A percentile compares a stretch with the other conserved stretches of the same genome.
Conservation (phyloP, 92 coral and sea anemone genomes). For the Porites rus region DNA sequence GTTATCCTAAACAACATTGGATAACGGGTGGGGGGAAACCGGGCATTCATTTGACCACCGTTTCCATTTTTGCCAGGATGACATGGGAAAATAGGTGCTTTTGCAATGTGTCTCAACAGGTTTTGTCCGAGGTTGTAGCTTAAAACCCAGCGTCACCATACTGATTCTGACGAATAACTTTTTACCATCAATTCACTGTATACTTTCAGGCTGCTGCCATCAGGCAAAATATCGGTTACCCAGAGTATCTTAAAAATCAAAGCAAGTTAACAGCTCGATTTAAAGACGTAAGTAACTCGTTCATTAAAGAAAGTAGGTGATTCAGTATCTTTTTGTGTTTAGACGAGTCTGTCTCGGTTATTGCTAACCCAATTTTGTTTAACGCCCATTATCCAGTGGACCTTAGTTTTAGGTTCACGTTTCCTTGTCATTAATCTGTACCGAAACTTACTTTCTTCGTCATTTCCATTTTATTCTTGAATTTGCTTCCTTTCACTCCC, state of each 20-base stretch:
- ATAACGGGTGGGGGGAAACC: neutral
- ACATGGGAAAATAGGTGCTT: too few species aligned
- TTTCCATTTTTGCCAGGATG: too few species aligned
- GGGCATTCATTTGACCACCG: too few species aligned
- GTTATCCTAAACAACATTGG: too few species aligned
- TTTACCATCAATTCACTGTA: neutral
- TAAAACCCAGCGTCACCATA: too few species aligned
- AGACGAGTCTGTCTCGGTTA: neutral
- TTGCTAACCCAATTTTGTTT: neutral
- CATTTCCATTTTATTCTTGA: too few species aligned
- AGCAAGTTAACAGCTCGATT: slow-evolving; percentile 42
- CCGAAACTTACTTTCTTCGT: neutral
- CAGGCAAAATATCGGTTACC: slow-evolving; percentile 78
- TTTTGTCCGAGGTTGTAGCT: too few species aligned
- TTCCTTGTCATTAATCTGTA: neutral
- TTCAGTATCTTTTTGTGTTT: too few species aligned
- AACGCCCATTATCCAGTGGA: neutral
- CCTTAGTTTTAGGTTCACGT: neutral
- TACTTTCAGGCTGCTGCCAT: slow-evolving; percentile 64
- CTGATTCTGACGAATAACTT: too few species aligned
- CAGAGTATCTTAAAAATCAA: slow-evolving; percentile 56
- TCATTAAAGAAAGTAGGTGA: too few species aligned
- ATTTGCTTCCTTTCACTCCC: neutral
- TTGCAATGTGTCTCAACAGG: too few species aligned
- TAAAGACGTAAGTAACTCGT: slow-evolving; percentile 47